phyloP scores from a whole-genome alignment of 2,797 vertebrate genomes.

The Brachyalestes nurse region DNA sequence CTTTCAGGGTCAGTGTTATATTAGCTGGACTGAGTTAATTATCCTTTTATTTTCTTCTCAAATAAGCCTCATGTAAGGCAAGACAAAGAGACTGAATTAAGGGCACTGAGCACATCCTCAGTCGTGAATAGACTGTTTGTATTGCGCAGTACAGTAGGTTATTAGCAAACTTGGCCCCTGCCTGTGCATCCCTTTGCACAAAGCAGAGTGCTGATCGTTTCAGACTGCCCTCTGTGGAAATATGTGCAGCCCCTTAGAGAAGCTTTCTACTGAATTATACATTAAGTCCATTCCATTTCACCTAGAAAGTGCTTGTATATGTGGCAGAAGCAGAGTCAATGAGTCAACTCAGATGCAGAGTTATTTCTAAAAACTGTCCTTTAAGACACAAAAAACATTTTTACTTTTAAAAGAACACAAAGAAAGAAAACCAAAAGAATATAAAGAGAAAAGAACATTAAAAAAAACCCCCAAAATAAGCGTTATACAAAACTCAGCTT shows the following conservation, averaged over 20 bases:
- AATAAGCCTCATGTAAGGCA: constrained; percentile 51
- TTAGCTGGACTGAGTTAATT: constrained; percentile 59
- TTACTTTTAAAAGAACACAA: not conserved
- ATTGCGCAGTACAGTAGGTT: constrained; percentile 31
- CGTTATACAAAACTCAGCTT: too few species aligned
- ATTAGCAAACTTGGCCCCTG: constrained; percentile 28
- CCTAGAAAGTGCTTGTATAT: not conserved
- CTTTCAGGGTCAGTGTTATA: constrained; percentile 51
- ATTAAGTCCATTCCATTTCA: not conserved
- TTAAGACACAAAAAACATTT: not conserved
- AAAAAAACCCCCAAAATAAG: too few species aligned
- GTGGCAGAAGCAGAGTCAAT: not conserved
- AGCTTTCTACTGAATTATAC: not conserved
- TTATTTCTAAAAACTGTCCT: not conserved
- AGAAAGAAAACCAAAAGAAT: not conserved
- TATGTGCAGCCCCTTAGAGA: not conserved
- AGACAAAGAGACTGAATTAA: constrained; percentile 49
- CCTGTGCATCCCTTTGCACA: constrained; percentile 5
- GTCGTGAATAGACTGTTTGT: constrained; percentile 52
- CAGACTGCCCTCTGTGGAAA: constrained; percentile 5
- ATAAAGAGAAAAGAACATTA: not conserved
- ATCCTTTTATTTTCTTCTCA: constrained; percentile 58
- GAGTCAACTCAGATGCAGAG: not conserved
- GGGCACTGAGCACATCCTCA: constrained; percentile 43
- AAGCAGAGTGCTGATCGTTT: not conserved